Evolutionary conservation across 2,888 invertebrate species (phyloP), one percentile per base, ranked within the genome.

Genomic region (Andrena chrysosceles): DNA sequence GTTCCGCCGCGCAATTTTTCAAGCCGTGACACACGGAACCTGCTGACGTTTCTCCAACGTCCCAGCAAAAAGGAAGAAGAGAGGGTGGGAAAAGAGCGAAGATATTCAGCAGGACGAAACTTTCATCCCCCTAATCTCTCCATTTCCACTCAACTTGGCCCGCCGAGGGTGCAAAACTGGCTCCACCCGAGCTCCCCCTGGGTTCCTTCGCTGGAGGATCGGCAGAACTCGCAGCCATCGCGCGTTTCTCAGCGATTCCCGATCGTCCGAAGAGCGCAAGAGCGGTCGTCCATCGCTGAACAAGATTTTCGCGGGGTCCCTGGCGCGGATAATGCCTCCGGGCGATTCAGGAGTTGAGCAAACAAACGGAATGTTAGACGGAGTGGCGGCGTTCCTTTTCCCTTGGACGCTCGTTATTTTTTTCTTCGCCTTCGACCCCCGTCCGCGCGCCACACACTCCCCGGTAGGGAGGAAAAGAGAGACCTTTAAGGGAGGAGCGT

Each of bases 401-500:
- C 54, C 63, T n/a, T 48, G 29, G 48, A 42, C 69, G 33, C 75
- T 84, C 69, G 75, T 84, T 84, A 81, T 59, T 75, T 81, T 66
- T 66, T 67, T 29, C 16, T 29, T 31, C 42, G n/a, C 26, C 23
- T 13, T 23, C 23, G 10, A 56, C 26, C 33, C 13, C 69, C 48
- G 42, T 42, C 64, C 26, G 23, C 20, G 29, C 56, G 42, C 33
- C 23, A 6, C 2, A 31, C 26, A 10, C 2, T 10, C 56, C n/a
- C 23, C 62, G 26, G 73, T 10, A 35, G 35, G 29, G 42, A 10
- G 54, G 26, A 59, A 49, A 35, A 81, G 66, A 26, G 56, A 71
- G 71, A 78, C 35, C 42, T 77, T 77, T 67, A 78, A 77, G 79
- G 79, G 62, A 48, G 64, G 78, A 77, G 79, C 83, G 87, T 85